These are phyloP conservation scores for Mellivora capensis DNA, from an alignment of 2,113 vertebrate genomes.

Conservation along the genomic window DNA sequence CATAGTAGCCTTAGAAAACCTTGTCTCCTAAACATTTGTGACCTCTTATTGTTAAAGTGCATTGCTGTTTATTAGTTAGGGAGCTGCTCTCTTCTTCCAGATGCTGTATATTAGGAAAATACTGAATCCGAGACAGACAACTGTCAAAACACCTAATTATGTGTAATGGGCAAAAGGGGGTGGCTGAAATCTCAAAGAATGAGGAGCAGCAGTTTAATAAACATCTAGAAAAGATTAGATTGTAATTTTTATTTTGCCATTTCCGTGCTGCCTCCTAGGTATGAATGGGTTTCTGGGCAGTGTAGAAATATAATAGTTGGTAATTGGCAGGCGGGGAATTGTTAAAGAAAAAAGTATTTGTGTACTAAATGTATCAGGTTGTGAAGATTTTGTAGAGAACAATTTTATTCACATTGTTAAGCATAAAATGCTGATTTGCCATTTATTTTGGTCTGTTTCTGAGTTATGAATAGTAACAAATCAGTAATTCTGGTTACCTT, in stretches of 20 bases:
- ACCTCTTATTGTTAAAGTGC: neutral
- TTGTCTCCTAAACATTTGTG: neutral
- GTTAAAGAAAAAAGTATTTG: neutral
- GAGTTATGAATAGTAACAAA: neutral
- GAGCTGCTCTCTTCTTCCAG: neutral
- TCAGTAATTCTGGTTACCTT: constrained; percentile 29
- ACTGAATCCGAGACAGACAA: neutral
- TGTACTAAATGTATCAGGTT: neutral
- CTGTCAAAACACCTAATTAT: neutral
- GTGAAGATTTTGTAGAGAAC: neutral
- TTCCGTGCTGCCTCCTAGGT: neutral
- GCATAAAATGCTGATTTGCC: neutral
- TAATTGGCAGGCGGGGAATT: neutral
- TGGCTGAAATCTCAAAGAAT: neutral
- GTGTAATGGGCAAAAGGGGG: neutral
- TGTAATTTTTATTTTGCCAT: neutral
- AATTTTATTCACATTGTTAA: constrained; percentile 17
- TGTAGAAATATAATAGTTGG: constrained; percentile 1
- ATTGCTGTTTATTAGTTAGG: neutral
- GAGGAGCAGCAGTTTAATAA: neutral
- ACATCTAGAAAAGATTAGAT: neutral
- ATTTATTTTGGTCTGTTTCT: neutral
- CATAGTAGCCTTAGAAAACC: neutral
- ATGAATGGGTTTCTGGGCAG: neutral
- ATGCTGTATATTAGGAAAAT: neutral